Conservation (phyloP, 2,888 invertebrate genomes). For the Crepidodera aurea region DNA sequence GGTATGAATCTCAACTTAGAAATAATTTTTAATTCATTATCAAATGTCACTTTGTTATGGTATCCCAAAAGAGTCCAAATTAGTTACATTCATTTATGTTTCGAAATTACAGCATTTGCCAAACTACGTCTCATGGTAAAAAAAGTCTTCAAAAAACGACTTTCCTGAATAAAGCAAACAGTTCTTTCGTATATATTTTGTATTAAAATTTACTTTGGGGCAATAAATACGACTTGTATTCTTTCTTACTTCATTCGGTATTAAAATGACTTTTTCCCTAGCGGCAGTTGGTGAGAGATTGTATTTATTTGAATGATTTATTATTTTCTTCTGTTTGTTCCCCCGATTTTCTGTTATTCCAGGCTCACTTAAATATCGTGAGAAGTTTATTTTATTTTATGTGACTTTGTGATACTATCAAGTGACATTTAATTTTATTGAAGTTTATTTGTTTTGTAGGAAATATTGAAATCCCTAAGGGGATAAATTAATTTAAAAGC, state of each 20-base stretch:
- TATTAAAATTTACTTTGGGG: neutral
- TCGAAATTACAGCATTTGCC: no score
- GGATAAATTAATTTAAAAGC: no score
- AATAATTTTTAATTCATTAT: no score
- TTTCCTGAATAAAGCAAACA: no score
- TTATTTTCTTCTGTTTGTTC: slow-evolving; percentile 24
- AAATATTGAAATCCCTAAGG: no score
- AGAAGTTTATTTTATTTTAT: slow-evolving; percentile 6
- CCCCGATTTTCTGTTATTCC: slow-evolving; percentile 18
- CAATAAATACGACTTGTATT: neutral
- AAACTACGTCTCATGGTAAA: no score
- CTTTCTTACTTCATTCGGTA: neutral
- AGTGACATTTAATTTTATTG: neutral
- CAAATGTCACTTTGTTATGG: no score
- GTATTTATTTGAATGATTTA: slow-evolving; percentile 27
- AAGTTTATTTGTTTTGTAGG: neutral
- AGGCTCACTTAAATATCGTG: neutral
- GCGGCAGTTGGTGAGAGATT: slow-evolving; percentile 8
- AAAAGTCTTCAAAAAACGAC: no score
- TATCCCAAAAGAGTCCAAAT: no score
- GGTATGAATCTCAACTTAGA: no score
- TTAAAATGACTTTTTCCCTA: slow-evolving; percentile 9
- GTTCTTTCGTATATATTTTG: neutral
- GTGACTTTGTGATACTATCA: slow-evolving; percentile 1
- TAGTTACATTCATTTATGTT: no score